phyloP scores from a whole-genome alignment of 2,797 vertebrate species.

The Nyctibius grandis region DNA sequence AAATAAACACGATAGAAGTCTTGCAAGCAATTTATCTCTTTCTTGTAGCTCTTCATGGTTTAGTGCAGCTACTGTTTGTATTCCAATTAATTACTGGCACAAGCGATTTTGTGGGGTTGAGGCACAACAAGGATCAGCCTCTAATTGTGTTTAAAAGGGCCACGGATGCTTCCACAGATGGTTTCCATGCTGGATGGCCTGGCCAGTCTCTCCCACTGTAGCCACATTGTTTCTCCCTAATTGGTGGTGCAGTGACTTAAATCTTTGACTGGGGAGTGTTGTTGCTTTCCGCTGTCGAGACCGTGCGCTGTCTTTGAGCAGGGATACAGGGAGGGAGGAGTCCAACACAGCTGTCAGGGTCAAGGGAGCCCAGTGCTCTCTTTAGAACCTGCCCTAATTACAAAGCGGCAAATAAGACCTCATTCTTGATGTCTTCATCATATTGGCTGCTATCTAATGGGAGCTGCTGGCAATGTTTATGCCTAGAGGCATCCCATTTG shows the following conservation, averaged over 20 bases:
- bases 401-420: neutral
- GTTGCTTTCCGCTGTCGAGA: neutral
- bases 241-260: neutral
- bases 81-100: constrained; percentile 9
- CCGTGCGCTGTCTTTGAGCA: neutral
- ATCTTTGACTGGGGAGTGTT: neutral
- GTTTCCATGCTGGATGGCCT: neutral
- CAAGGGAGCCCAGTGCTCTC: neutral
- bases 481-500: neutral
- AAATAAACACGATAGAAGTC: neutral
- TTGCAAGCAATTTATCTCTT: neutral
- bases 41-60: neutral
- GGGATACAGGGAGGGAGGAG: neutral
- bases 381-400: neutral
- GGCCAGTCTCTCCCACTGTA: neutral
- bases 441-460: neutral
- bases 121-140: neutral
- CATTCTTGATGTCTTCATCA: neutral
- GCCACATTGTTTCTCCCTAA: neutral
- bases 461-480: neutral
- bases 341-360: neutral
- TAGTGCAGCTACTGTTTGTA: constrained; percentile 4
- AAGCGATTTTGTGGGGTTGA: neutral
- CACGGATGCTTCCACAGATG: neutral
- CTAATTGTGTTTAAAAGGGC: neutral